phyloP scores from a whole-genome alignment of 2,888 invertebrate species.

The Lycia hirtaria region DNA sequence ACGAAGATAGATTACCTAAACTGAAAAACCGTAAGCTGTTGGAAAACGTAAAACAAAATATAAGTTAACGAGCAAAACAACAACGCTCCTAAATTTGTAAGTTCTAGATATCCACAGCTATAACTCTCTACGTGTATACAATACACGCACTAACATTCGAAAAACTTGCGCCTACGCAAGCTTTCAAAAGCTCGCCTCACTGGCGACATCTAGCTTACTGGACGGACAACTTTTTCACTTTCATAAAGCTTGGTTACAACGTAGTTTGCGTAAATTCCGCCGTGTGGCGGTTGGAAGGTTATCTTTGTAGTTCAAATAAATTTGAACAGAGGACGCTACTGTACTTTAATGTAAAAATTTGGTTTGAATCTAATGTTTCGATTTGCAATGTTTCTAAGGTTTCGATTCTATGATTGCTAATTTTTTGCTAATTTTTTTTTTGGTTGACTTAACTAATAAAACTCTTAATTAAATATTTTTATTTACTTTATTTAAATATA shows the following conservation, averaged over 20 bases:
- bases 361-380: too few species aligned
- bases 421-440: too few species aligned
- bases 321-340: constrained; percentile 54
- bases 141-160: constrained; percentile 18
- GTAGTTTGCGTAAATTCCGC: constrained; percentile 43
- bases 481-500: too few species aligned
- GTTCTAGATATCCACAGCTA: constrained; percentile 13
- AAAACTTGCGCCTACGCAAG: constrained; percentile 46
- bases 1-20: neutral
- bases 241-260: neutral
- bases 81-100: constrained; percentile 28
- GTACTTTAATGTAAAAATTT: neutral
- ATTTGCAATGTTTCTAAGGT: too few species aligned
- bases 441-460: too few species aligned
- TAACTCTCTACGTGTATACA: constrained; percentile 15
- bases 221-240: constrained; percentile 23
- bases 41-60: constrained; percentile 20
- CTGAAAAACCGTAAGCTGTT: constrained; percentile 1
- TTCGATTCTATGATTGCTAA: too few species aligned
- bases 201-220: constrained; percentile 64
- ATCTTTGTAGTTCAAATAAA: constrained; percentile 33
- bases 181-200: constrained; percentile 32
- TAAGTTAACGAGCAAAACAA: constrained; percentile 29
- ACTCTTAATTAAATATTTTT: too few species aligned
- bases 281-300: constrained; percentile 50